phyloP scores from a whole-genome alignment of 2,888 invertebrate species.

The Eudasyphora cyanicolor region DNA sequence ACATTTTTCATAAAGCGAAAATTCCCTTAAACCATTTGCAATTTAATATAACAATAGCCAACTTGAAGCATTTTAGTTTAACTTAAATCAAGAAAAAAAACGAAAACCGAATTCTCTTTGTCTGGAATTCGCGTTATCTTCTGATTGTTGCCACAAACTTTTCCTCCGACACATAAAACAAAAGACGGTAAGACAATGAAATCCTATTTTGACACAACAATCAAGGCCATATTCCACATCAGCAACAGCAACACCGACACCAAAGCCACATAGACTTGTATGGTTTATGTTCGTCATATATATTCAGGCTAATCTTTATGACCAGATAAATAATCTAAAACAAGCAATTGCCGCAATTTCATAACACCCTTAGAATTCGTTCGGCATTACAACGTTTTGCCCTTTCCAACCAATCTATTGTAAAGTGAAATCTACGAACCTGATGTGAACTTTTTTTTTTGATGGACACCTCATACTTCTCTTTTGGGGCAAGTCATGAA shows the following conservation, averaged over 20 bases:
- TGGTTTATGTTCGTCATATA: background rate
- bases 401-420: no score
- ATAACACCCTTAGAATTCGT: background rate
- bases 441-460: background rate
- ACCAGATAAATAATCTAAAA: background rate
- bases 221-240: background rate
- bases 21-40: no score
- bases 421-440: no score
- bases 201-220: conserved; percentile 2
- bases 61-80: no score
- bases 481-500: background rate
- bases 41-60: no score
- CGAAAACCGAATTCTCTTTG: no score
- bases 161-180: background rate
- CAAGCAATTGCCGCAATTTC: conserved; percentile 8
- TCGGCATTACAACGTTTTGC: no score
- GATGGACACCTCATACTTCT: background rate
- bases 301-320: background rate
- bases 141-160: no score
- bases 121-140: no score
- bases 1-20: no score
- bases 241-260: background rate
- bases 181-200: conserved; percentile 3
- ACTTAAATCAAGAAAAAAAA: no score
- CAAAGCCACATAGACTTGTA: background rate